These are phyloP conservation scores for Microctenopoma lineatum DNA, from an alignment of 2,797 vertebrate genomes.

Conservation along the genomic window DNA sequence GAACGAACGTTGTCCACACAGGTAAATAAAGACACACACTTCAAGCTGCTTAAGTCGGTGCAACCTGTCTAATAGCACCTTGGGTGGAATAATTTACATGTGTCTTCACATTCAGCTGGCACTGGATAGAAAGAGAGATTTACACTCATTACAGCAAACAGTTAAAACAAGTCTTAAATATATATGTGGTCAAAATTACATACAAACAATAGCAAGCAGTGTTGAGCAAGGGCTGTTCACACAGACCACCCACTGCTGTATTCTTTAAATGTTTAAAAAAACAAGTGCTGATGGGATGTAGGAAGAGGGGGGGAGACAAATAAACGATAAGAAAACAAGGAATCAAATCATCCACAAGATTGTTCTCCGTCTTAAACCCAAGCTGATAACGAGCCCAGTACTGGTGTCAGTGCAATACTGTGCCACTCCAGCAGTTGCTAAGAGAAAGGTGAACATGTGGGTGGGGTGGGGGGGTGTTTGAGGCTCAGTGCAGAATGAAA, in stretches of 20 bases:
- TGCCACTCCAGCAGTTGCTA: slow-evolving; percentile 74
- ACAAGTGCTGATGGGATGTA: not conserved
- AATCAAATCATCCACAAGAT: no score
- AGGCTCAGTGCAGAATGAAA: slow-evolving; percentile 59
- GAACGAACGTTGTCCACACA: no score
- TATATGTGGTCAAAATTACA: slow-evolving; percentile 34
- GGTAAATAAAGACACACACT: not conserved
- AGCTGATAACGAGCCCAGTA: slow-evolving; percentile 52
- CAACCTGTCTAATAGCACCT: slow-evolving; percentile 69
- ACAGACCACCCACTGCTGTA: not conserved
- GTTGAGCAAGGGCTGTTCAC: not conserved
- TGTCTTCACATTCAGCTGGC: slow-evolving; percentile 64
- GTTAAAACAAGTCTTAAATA: slow-evolving; percentile 57
- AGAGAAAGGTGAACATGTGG: slow-evolving; percentile 59
- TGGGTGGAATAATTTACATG: slow-evolving; percentile 61
- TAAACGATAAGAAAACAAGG: not conserved
- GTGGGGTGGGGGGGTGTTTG: slow-evolving; percentile 30
- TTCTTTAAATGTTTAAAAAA: slow-evolving; percentile 11
- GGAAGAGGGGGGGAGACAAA: no score
- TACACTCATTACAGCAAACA: slow-evolving; percentile 70
- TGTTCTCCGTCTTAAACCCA: slow-evolving; percentile 7
- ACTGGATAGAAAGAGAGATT: slow-evolving; percentile 29
- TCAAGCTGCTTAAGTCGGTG: slow-evolving; percentile 53
- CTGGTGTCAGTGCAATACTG: slow-evolving; percentile 51
- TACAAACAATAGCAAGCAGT: slow-evolving; percentile 38